Evolutionary conservation across 2,113 vertebrate genomes (phyloP), one percentile per base, ranked within the genome.

Genomic region (Plectropomus leopardus): DNA sequence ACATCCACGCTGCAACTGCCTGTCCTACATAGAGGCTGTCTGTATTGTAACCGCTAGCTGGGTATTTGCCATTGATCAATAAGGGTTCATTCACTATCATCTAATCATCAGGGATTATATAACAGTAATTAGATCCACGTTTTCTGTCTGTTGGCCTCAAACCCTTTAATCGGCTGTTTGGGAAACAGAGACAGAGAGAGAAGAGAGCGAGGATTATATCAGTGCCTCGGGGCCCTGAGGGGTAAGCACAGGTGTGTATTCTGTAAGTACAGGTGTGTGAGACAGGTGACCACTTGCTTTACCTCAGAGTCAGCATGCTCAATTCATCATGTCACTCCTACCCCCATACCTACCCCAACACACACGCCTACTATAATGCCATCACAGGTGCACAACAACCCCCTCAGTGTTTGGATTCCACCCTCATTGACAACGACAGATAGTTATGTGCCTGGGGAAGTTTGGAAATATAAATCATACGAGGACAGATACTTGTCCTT

Each of bases 241-340:
- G 36, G 48, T 53, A 50, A 65, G 59, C 71, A 69, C 93, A 93
- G 88, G 90, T 94, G 92, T 89, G 88, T 90, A 54, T 87, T 89
- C 47, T 88, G 59, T 42, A 50, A 72, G 86, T 90, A 30, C 94
- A 93, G 92, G 94, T 94, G 94, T 90, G 91, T 79, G 79, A 87
- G 86, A 84, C 90, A 91, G 92, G 90, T 94, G 91, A 72, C 30
- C 24, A 50, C 78, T 70, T 26, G 53, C 57, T 84, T 87, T 85
- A 67, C 70, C 55, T 82, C 50, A 14, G 3, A 77, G 78, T 85
- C 77, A 85, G 80, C 69, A 75, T 0, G 73, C 61, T 82, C 79
- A 61, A 77, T 88, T 87, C 82, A 88, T 91, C 78, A 30, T 26
- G 44, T 47, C 71, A 47, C 78, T 78, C 78, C 60, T 74, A n/a